Conservation (phyloP, 1,140 invertebrate species). For the Aphelenchoides besseyi region DNA sequence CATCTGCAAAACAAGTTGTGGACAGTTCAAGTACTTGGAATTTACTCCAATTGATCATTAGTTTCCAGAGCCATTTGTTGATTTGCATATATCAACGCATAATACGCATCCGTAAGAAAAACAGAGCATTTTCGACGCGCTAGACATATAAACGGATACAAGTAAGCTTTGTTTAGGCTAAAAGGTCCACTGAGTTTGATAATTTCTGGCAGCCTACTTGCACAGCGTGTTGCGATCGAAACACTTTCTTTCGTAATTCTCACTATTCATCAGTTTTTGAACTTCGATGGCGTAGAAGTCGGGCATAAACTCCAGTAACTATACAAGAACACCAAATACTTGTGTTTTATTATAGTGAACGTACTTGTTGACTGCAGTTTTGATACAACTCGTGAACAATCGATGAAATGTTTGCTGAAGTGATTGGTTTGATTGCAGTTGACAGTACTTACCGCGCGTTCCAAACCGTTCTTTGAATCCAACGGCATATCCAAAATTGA, state of each 20-base stretch:
- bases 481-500: constrained; percentile 16
- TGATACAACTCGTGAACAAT: constrained; percentile 9
- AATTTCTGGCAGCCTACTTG: background rate
- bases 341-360: no score
- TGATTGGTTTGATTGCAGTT: background rate
- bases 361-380: background rate
- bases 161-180: background rate
- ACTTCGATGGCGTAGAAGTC: background rate
- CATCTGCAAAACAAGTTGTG: background rate
- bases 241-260: background rate
- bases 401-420: background rate
- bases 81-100: background rate
- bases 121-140: background rate
- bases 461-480: constrained; percentile 9
- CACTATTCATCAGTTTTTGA: background rate
- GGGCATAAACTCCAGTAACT: background rate
- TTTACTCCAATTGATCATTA: background rate
- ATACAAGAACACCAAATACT: no score
- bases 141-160: constrained; percentile 9
- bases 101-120: background rate
- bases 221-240: background rate
- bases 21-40: background rate
- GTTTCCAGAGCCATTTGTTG: constrained; percentile 7
- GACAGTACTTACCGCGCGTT: background rate
- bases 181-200: background rate